Percentiles rank a stretch among this genome's conserved stretches.
phyloP scores from a whole-genome alignment of 2,797 vertebrate genomes.

The Gallirallus australis region DNA sequence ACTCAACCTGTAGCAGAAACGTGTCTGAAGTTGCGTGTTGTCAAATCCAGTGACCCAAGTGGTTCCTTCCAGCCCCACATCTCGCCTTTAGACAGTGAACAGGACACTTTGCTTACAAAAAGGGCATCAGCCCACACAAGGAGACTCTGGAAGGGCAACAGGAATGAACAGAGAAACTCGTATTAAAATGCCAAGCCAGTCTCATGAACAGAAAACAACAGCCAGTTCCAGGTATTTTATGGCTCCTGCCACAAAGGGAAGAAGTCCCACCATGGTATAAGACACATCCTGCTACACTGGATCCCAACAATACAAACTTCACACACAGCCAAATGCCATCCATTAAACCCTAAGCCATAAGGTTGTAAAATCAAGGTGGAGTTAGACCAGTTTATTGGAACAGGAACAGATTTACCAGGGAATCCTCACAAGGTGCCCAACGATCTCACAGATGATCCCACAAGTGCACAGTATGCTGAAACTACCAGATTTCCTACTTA shows the following conservation, averaged over 20 bases:
- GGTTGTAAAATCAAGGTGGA: background rate
- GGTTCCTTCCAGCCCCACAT: background rate
- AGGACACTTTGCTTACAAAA: background rate
- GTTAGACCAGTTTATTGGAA: background rate
- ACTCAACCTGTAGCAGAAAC: background rate
- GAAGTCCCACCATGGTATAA: background rate
- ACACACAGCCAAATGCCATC: background rate
- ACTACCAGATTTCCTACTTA: background rate
- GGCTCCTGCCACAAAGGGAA: background rate
- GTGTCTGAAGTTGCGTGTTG: accelerated
- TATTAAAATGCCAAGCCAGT: background rate
- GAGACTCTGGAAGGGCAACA: background rate
- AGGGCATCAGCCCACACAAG: background rate
- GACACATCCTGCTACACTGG: background rate
- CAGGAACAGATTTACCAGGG: background rate
- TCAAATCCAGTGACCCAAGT: background rate
- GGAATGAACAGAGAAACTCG: background rate
- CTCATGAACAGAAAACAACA: background rate
- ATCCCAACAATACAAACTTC: background rate
- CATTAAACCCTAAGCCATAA: background rate
- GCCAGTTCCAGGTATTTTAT: background rate
- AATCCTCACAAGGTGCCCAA: background rate
- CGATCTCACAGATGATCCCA: background rate
- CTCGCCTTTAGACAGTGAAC: background rate
- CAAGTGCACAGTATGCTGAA: background rate